Conservation (phyloP, 2,797 vertebrate genomes). For the Phaenicophaeus curvirostris region DNA sequence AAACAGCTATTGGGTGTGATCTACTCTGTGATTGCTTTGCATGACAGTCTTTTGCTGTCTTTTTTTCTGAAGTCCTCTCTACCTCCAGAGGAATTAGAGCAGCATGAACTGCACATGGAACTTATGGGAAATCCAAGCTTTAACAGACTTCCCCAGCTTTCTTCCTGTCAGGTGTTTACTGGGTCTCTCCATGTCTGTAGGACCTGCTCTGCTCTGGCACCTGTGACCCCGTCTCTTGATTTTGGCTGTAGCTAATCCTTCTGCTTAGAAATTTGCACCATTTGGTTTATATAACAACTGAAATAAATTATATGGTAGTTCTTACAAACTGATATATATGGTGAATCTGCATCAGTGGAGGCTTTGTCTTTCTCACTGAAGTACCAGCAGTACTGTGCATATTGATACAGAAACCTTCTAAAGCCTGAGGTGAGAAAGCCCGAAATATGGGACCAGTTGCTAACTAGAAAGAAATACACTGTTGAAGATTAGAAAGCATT, state of each 20-base stretch:
- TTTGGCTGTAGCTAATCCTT: not conserved
- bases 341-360: not conserved
- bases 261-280: not conserved
- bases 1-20: not conserved
- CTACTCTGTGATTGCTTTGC: not conserved
- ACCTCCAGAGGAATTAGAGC: not conserved
- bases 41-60: not conserved
- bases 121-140: not conserved
- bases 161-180: not conserved
- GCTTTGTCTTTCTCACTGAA: not conserved
- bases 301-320: not conserved
- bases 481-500: not conserved
- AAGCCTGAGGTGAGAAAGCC: not conserved
- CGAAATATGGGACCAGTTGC: not conserved
- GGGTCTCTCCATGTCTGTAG: not conserved
- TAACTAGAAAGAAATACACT: not conserved
- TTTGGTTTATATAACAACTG: not conserved
- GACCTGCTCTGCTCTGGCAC: not conserved
- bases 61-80: not conserved
- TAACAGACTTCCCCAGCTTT: not conserved
- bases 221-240: not conserved
- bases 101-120: not conserved
- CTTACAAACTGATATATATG: not conserved
- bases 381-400: not conserved
- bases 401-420: not conserved